Base-by-base conservation (phyloP, 1,140 invertebrate genomes). In the Formica exsecta region DNA sequence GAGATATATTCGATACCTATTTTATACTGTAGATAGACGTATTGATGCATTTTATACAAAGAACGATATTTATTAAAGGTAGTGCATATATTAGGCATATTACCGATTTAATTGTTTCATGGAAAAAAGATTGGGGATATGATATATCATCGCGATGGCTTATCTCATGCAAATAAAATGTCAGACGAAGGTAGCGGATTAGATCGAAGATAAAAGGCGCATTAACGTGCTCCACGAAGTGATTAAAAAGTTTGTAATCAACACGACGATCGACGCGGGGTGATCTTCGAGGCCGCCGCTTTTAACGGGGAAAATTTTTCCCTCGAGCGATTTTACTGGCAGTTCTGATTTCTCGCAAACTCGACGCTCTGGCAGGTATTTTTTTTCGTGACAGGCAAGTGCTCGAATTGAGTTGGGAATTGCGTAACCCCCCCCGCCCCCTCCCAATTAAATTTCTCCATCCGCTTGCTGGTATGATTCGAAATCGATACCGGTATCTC, bases 401-500 rank as follows among this genome's bases (percentile, higher is more conserved):
- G 74, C 70, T 80, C 88, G 87, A 92, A 91, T 92, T 91, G 86
- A 87, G 87, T 80, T 91, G 91, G 89, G 87, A 90, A 89, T 92
- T 88, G 90, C 89, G 70, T 76, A 65, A 71, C 13, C 48, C 73
- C 73, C 86, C 86, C 1, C 25, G 0, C 1, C 90, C 3, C 44
- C 68, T 76, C 86, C 86, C 90, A 92, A 92, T 92, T 92, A 92
- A 92, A 92, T 92, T 92, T 91, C 87, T 85, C 77, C 89, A 91
- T 84, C 61, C 87, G 88, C 66, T 86, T 85, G 86, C 86, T 80
- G 79, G 86, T 87, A 89, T 90, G 91, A 92, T 92, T 92, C 84
- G 87, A 87, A 92, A 91, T 91, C 92, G 92, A 92, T 92, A 92
- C 74, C 75, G 41, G 61, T 90, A 86, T 57, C 68, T 89, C 85